A percentile compares a stretch with the other conserved stretches of the same genome.
Evolutionary conservation across 1,140 invertebrate genomes (phyloP).

Genomic region (Camponotus vicinus): DNA sequence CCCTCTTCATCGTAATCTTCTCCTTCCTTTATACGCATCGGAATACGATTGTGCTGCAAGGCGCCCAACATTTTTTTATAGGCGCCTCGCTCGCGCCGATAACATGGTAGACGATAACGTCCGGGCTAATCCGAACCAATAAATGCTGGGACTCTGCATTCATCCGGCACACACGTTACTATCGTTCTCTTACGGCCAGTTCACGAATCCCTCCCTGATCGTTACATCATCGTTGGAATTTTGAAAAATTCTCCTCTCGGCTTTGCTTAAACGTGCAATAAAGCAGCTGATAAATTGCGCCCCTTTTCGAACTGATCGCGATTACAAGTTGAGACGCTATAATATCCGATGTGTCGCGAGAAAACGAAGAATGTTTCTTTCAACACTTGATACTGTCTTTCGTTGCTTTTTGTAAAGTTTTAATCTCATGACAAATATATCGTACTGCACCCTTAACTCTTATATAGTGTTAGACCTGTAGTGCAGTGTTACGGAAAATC

Average conservation of each 20-base stretch:
- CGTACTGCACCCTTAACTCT: neutral
- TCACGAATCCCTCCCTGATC: slow-evolving; percentile 40
- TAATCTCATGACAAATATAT: neutral
- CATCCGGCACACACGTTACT: slow-evolving; percentile 66
- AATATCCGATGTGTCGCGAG: neutral
- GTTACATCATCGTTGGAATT: neutral
- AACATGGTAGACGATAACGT: slow-evolving; percentile 72
- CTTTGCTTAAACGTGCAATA: neutral
- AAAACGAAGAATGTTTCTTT: neutral
- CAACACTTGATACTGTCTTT: neutral
- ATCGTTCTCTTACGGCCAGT: slow-evolving; percentile 56
- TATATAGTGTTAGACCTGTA: slow-evolving; percentile 1
- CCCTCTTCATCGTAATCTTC: neutral
- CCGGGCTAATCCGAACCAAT: slow-evolving; percentile 71
- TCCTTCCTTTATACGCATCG: slow-evolving; percentile 24
- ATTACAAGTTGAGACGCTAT: slow-evolving; percentile 25
- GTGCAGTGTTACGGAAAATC: slow-evolving; percentile 5
- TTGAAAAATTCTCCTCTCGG: neutral
- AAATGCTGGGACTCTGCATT: slow-evolving; percentile 78
- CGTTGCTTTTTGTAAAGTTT: neutral
- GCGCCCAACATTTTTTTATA: slow-evolving; percentile 70
- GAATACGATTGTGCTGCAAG: slow-evolving; percentile 59
- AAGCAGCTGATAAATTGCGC: neutral
- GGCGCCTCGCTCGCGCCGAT: slow-evolving; percentile 61
- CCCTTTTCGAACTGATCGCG: neutral